Conservation (phyloP, 2,113 vertebrate genomes). For the Myiozetetes cayanensis region DNA sequence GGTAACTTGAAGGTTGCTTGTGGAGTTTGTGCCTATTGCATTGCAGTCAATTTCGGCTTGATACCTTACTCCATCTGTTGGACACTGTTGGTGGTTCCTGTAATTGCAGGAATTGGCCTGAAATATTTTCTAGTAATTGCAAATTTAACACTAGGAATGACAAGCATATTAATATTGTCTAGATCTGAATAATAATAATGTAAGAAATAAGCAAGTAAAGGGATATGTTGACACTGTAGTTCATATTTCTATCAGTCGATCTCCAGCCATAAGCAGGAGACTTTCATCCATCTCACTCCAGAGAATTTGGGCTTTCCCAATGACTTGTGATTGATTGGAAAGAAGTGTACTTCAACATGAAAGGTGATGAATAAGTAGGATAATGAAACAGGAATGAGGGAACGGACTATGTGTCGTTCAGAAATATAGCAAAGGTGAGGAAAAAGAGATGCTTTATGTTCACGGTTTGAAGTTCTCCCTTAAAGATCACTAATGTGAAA, state of each 20-base stretch:
- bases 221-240: accelerated
- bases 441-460: background rate
- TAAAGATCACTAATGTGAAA: background rate
- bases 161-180: background rate
- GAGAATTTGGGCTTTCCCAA: background rate
- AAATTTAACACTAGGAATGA: background rate
- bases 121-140: background rate
- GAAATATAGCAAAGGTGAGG: background rate
- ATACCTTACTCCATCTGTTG: background rate
- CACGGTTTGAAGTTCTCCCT: background rate
- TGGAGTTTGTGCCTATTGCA: background rate
- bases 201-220: background rate
- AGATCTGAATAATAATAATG: background rate
- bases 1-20: background rate
- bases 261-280: background rate
- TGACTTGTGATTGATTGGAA: background rate
- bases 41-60: background rate
- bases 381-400: background rate
- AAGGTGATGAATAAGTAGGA: background rate
- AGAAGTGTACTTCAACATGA: background rate
- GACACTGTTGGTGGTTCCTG: background rate
- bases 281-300: background rate
- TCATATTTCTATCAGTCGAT: background rate
- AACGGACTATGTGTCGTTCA: accelerated
- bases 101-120: background rate